Percentiles rank a stretch among this genome's conserved stretches.
These are phyloP conservation scores for Drosophila biarmipes DNA, from an alignment of 1,140 invertebrate species.

Conservation along the genomic window DNA sequence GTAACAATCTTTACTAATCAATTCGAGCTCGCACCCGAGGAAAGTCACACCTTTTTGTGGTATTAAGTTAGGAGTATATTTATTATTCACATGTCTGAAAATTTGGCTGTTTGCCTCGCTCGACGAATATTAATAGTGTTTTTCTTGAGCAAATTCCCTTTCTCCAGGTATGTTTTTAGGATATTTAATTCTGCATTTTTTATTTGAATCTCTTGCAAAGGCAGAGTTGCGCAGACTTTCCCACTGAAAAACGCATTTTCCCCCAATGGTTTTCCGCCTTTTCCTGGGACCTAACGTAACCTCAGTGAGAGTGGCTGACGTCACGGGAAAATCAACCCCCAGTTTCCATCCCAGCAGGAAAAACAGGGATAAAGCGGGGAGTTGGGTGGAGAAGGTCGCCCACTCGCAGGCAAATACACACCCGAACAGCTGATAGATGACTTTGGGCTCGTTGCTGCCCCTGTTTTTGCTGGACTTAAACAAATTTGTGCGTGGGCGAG, in stretches of 20 bases:
- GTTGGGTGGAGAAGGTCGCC: constrained; percentile 4
- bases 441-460: constrained; percentile 6
- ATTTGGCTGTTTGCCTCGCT: background rate
- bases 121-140: background rate
- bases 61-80: background rate
- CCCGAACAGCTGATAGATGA: constrained; percentile 23
- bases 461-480: constrained; percentile 27
- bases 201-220: no score
- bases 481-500: constrained; percentile 60
- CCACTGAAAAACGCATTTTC: constrained; percentile 7
- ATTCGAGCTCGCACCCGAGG: constrained; percentile 11
- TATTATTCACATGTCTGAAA: background rate
- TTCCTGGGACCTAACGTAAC: constrained; percentile 27
- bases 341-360: constrained; percentile 14
- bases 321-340: constrained; percentile 30
- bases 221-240: constrained; percentile 8
- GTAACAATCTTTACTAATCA: constrained; percentile 28
- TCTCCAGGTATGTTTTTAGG: background rate
- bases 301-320: constrained; percentile 33
- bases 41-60: constrained; percentile 10
- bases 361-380: background rate
- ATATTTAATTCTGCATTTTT: background rate
- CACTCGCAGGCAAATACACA: constrained; percentile 16
- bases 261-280: background rate
- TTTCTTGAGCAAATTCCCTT: background rate